phyloP scores from a whole-genome alignment of 2,797 vertebrate species.

The Propithecus perrieri region DNA sequence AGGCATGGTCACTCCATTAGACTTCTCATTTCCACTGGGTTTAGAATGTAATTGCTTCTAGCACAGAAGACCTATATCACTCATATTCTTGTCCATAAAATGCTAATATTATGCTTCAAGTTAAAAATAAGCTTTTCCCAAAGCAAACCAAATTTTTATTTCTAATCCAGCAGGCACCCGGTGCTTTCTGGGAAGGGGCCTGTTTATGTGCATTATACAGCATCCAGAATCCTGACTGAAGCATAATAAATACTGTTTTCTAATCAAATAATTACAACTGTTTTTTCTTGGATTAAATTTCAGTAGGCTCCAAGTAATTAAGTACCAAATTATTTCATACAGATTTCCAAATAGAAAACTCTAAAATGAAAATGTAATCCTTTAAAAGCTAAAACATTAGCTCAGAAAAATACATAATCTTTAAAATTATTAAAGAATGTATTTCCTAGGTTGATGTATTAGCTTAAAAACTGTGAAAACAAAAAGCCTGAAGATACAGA shows the following conservation, averaged over 20 bases:
- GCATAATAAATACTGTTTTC: slow-evolving; percentile 9
- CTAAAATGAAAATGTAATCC: slow-evolving; percentile 17
- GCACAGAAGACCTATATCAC: not conserved
- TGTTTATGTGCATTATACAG: not conserved
- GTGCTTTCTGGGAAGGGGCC: not conserved
- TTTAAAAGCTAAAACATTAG: slow-evolving; percentile 34
- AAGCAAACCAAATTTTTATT: slow-evolving; percentile 39
- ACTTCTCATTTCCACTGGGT: not conserved
- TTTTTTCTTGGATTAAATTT: slow-evolving; percentile 57
- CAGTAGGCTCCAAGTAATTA: slow-evolving; percentile 39
- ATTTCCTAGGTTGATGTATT: slow-evolving; percentile 31
- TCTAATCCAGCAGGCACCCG: not conserved
- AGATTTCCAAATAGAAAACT: slow-evolving; percentile 55
- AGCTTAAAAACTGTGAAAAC: slow-evolving; percentile 45
- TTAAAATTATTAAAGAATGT: slow-evolving; percentile 45
- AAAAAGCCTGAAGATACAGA: slow-evolving; percentile 47
- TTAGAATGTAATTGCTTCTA: not conserved
- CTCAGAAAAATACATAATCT: slow-evolving; percentile 50
- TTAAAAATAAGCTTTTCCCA: slow-evolving; percentile 35
- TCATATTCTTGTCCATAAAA: not conserved
- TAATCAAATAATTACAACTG: slow-evolving; percentile 49
- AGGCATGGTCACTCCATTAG: not conserved
- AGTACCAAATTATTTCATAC: slow-evolving; percentile 19
- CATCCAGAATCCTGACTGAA: not conserved
- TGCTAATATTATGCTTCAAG: slow-evolving; percentile 8